These are phyloP conservation scores for Mesocricetus auratus DNA, from an alignment of 2,113 vertebrate species.

Conservation along the genomic window DNA sequence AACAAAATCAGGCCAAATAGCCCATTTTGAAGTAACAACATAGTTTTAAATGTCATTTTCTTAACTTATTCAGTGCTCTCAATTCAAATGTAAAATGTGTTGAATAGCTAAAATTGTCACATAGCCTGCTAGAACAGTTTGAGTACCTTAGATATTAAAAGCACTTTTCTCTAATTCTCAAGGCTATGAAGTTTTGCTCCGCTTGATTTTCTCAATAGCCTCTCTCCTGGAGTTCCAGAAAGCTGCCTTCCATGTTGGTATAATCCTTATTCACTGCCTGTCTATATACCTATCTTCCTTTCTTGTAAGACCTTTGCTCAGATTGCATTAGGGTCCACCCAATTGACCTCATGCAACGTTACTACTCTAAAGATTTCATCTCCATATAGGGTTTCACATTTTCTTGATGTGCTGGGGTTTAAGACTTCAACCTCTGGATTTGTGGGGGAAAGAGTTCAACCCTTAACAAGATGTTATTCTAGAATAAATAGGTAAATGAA, in stretches of 20 bases:
- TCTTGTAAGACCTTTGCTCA: neutral
- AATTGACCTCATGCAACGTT: slow-evolving; percentile 3
- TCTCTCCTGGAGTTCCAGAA: neutral
- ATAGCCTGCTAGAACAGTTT: neutral
- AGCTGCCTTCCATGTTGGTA: neutral
- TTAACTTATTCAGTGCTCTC: neutral
- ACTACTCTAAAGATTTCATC: neutral
- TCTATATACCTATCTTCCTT: neutral
- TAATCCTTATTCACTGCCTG: neutral
- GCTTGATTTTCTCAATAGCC: neutral
- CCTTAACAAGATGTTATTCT: neutral
- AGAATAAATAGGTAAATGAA: neutral
- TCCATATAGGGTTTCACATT: neutral
- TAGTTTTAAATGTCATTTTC: neutral
- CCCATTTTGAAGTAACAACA: neutral
- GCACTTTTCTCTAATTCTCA: neutral
- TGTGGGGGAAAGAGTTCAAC: neutral
- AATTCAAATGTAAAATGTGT: slow-evolving; percentile 12
- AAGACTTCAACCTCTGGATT: neutral
- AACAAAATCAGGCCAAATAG: neutral
- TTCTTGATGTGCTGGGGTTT: neutral
- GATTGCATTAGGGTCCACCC: neutral
- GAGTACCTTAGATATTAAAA: neutral
- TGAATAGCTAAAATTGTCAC: neutral
- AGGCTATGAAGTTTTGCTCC: neutral